Percentiles rank a stretch among this genome's conserved stretches.
phyloP scores from a whole-genome alignment of 2,888 invertebrate species.

The Phoronis australis region DNA sequence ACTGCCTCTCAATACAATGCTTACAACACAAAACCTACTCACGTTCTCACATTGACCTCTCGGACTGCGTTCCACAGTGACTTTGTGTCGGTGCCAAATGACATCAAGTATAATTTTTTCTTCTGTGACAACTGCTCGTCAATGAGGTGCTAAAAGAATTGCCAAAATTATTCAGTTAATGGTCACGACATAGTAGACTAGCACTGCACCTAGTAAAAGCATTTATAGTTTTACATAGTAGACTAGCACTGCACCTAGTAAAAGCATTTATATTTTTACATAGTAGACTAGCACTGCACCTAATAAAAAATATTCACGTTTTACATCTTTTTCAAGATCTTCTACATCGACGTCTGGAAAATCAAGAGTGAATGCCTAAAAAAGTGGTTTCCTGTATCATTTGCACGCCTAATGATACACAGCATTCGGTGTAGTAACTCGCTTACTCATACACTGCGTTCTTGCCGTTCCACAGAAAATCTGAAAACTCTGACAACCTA shows the following conservation, averaged over 20 bases:
- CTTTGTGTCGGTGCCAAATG: slow-evolving; percentile 44
- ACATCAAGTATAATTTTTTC: slow-evolving; percentile 40
- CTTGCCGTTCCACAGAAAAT: too few relatives aligned
- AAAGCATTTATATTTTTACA: background rate
- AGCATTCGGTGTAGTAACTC: too few relatives aligned
- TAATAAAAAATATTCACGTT: background rate
- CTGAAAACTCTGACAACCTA: too few relatives aligned
- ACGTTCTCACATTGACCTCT: slow-evolving; percentile 46
- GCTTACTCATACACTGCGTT: too few relatives aligned
- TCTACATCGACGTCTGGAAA: too few relatives aligned
- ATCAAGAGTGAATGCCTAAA: too few relatives aligned
- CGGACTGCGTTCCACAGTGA: slow-evolving; percentile 45
- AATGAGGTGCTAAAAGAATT: slow-evolving; percentile 42
- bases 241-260: background rate
- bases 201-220: background rate
- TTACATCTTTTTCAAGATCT: too few relatives aligned
- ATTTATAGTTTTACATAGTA: background rate
- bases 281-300: background rate
- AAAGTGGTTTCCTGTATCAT: too few relatives aligned
- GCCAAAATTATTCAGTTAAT: too few relatives aligned
- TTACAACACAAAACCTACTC: too few relatives aligned
- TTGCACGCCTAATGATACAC: too few relatives aligned
- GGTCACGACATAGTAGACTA: background rate
- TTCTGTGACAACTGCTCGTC: slow-evolving; percentile 50
- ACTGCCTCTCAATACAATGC: too few relatives aligned